These are phyloP conservation scores for Drosophila trichaetosa DNA, from an alignment of 2,888 invertebrate species.

Conservation along the genomic window DNA sequence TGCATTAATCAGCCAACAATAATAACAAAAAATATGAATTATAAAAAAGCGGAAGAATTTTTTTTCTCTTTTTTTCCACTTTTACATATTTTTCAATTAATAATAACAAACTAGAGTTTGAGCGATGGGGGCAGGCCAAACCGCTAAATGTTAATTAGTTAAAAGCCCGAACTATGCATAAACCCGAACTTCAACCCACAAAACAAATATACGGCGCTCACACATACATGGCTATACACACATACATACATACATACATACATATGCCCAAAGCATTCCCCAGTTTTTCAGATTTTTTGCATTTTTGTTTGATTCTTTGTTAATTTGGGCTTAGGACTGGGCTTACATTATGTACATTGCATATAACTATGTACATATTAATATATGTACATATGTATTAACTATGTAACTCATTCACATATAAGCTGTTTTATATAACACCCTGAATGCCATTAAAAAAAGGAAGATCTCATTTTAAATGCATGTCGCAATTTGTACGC, in stretches of 20 bases:
- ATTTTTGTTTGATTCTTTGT: conserved; percentile 47
- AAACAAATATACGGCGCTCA: conserved; percentile 28
- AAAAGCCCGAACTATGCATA: conserved; percentile 73
- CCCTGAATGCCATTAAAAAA: conserved; percentile 1
- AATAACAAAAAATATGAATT: conserved; percentile 64
- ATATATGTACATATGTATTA: conserved; percentile 3
- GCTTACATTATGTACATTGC: conserved; percentile 50
- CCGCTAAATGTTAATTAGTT: conserved; percentile 84
- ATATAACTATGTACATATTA: conserved; percentile 9
- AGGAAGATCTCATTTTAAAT: conserved; percentile 19
- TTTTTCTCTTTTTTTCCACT: conserved; percentile 27
- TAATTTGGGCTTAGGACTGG: conserved; percentile 50
- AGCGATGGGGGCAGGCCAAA: conserved; percentile 53
- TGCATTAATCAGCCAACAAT: conserved; percentile 71
- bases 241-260: conserved; percentile 16
- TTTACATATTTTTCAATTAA: conserved; percentile 75
- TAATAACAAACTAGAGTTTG: conserved; percentile 47
- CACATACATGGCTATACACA: conserved; percentile 21
- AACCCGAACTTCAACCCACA: conserved; percentile 46
- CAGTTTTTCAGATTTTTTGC: conserved; percentile 51
- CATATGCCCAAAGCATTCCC: conserved; percentile 47
- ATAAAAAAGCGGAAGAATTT: conserved; percentile 62
- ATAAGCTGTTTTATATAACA: conserved; percentile 39
- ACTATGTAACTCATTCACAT: conserved; percentile 4
- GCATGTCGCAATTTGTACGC: conserved; percentile 31